Evolutionary conservation across 1,140 invertebrate genomes (phyloP).

Genomic region (Asbolus verrucosus): DNA sequence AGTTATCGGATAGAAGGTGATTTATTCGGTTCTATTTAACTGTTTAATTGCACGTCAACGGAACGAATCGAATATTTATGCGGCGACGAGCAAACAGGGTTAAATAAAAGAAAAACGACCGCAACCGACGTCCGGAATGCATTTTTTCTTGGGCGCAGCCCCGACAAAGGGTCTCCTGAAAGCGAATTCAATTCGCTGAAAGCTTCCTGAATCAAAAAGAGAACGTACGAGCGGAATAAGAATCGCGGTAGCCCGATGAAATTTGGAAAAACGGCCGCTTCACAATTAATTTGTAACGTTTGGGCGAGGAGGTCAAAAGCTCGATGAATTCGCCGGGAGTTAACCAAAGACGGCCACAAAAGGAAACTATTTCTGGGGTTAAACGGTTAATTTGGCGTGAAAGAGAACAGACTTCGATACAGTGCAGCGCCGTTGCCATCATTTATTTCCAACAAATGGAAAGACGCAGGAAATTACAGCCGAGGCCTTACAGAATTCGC

Average conservation of each 20-base stretch:
- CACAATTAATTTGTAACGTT: too few species aligned
- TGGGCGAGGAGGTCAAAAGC: background rate
- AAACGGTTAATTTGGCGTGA: too few species aligned
- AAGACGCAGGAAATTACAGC: background rate
- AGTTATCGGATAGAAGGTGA: too few species aligned
- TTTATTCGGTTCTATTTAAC: too few species aligned
- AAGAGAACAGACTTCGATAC: too few species aligned
- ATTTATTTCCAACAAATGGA: constrained; percentile 3
- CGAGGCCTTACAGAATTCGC: background rate
- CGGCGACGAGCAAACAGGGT: background rate
- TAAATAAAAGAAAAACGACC: background rate
- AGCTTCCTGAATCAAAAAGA: background rate
- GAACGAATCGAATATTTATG: constrained; percentile 3
- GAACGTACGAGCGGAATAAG: background rate
- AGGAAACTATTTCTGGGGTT: too few species aligned
- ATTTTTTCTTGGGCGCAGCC: background rate
- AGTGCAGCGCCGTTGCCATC: too few species aligned
- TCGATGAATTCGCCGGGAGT: too few species aligned
- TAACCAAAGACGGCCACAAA: too few species aligned
- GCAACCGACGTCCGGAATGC: background rate
- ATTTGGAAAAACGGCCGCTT: too few species aligned
- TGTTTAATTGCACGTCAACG: too few species aligned
- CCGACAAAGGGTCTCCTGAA: background rate
- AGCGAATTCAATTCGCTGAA: constrained; percentile 9
- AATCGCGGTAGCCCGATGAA: constrained; percentile 3